Conservation (phyloP, 2,113 vertebrate genomes). For the Symphodus melops region DNA sequence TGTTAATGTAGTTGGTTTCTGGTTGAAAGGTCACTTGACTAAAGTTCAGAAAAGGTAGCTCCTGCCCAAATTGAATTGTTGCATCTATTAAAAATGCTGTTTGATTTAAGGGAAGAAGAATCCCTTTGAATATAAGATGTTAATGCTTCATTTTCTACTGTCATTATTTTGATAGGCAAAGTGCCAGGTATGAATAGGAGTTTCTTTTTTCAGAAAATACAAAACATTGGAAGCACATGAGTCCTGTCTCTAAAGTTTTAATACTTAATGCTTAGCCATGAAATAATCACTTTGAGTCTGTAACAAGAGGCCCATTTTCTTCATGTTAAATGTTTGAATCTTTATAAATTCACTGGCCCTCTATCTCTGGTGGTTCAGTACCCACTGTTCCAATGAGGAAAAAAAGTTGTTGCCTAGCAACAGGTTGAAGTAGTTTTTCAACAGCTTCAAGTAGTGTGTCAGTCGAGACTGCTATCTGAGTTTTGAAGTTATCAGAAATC, state of each 20-base stretch:
- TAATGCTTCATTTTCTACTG: no score
- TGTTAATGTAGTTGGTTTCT: no score
- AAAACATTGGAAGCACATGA: no score
- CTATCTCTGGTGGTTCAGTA: background rate
- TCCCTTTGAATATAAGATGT: no score
- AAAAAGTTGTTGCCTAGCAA: conserved; percentile 56
- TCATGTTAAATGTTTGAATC: background rate
- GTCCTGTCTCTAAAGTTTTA: no score
- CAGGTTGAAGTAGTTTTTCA: conserved; percentile 33
- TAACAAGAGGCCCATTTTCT: background rate
- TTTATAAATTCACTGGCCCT: conserved; percentile 6
- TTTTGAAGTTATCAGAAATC: conserved; percentile 16
- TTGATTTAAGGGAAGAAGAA: background rate
- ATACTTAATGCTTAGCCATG: no score
- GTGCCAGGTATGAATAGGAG: no score
- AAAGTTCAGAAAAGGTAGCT: no score
- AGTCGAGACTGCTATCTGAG: conserved; percentile 11
- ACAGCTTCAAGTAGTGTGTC: background rate
- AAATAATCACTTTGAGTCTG: background rate
- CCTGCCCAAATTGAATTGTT: background rate
- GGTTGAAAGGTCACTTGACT: background rate
- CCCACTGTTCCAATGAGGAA: conserved; percentile 16
- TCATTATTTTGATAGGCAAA: no score
- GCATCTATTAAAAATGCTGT: background rate
- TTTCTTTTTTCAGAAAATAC: no score